Evolutionary conservation across 1,140 invertebrate genomes (phyloP).

Genomic region (Trinorchestia longiramus): DNA sequence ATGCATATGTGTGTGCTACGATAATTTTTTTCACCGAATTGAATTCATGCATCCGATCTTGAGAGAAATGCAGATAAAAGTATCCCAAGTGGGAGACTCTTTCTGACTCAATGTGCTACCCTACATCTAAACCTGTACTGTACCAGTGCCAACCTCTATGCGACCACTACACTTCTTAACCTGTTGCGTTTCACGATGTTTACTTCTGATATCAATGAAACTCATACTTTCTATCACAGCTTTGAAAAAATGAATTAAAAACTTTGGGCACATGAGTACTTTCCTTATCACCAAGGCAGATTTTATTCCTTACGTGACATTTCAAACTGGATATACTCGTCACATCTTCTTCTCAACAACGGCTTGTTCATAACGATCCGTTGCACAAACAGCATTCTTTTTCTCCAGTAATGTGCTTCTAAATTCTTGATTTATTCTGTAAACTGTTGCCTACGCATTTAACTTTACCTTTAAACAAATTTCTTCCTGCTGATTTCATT

Average conservation of each 20-base stretch:
- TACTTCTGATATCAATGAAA: neutral
- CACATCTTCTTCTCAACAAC: neutral
- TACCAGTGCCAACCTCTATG: no score
- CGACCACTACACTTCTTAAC: neutral
- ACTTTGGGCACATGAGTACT: neutral
- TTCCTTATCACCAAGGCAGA: neutral
- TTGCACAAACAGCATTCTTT: neutral
- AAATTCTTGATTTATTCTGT: neutral
- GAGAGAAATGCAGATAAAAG: neutral
- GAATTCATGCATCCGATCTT: neutral
- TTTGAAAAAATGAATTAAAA: neutral
- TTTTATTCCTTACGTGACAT: no score
- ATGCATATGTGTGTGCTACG: neutral
- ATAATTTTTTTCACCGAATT: neutral
- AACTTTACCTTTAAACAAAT: no score
- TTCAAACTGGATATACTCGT: no score
- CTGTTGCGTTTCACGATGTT: neutral
- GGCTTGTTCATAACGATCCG: neutral
- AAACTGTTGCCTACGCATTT: neutral
- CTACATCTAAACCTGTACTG: no score
- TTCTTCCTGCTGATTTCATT: neutral
- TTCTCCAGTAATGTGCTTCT: neutral
- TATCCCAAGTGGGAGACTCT: neutral
- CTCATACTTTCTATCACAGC: neutral
- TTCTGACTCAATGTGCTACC: neutral